phyloP scores from a whole-genome alignment of 2,888 invertebrate species.

The Sisyra terminalis region DNA sequence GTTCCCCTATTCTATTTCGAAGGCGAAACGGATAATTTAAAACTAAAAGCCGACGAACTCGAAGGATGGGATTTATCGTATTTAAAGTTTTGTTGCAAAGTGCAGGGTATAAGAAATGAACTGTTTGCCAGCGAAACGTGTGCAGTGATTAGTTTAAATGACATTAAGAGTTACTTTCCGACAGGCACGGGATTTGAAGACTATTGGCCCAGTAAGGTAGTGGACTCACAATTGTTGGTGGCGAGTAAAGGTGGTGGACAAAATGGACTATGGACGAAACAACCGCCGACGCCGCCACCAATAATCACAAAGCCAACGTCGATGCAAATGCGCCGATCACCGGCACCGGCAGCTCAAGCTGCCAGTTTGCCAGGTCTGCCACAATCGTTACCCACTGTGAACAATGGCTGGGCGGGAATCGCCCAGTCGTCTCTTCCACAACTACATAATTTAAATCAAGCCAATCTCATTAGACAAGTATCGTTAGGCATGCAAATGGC shows the following conservation, averaged over 20 bases:
- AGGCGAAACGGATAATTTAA: conserved; percentile 83
- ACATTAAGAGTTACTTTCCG: conserved; percentile 82
- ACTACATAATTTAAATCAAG: conserved; percentile 19
- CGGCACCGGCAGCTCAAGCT: conserved; percentile 24
- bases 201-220: conserved; percentile 83
- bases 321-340: conserved; percentile 26
- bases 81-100: conserved; percentile 86
- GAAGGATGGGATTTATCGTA: conserved; percentile 88
- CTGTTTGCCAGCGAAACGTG: conserved; percentile 82
- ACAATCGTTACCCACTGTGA: conserved; percentile 22
- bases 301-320: conserved; percentile 37
- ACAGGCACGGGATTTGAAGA: conserved; percentile 81
- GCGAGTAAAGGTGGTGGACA: conserved; percentile 40
- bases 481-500: conserved; percentile 7
- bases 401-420: conserved; percentile 28
- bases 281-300: conserved; percentile 54
- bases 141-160: conserved; percentile 75
- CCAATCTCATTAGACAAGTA: conserved; percentile 7
- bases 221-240: conserved; percentile 63
- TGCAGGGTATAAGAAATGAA: conserved; percentile 83
- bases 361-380: conserved; percentile 1
- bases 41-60: conserved; percentile 69
- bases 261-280: conserved; percentile 60
- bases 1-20: conserved; percentile 84
- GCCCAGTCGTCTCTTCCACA: conserved; percentile 26